Evolutionary conservation across 2,113 vertebrate genomes (phyloP).

Genomic region (Corythaixoides concolor): DNA sequence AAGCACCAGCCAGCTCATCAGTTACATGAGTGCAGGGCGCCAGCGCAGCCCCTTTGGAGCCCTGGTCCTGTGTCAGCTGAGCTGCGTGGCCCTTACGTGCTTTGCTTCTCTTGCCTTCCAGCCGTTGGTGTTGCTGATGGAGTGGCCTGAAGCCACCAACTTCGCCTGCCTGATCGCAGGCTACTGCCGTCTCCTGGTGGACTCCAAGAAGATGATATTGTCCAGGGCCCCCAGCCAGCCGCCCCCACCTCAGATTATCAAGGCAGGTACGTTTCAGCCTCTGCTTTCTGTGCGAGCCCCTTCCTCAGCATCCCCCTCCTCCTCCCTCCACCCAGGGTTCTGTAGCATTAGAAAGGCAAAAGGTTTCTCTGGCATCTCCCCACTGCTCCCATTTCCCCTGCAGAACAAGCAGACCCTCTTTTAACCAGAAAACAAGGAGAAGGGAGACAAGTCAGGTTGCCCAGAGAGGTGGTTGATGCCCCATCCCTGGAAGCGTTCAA

Average conservation of each 20-base stretch:
- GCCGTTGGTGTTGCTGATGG: constrained; percentile 96
- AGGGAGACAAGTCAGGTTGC: no score
- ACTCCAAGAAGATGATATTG: constrained; percentile 93
- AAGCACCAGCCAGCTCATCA: not conserved
- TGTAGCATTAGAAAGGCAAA: not conserved
- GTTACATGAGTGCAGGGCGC: not conserved
- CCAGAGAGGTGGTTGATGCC: no score
- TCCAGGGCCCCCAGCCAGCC: constrained; percentile 85
- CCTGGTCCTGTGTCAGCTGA: not conserved
- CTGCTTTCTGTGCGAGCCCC: constrained; percentile 26
- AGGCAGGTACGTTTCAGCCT: constrained; percentile 93
- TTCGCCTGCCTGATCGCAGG: constrained; percentile 96
- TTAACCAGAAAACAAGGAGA: not conserved
- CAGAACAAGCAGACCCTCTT: not conserved
- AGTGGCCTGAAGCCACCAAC: constrained; percentile 97
- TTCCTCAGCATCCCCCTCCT: not conserved
- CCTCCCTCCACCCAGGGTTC: not conserved
- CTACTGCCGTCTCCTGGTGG: constrained; percentile 96
- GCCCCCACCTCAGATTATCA: constrained; percentile 85
- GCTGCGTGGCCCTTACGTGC: fast-evolving
- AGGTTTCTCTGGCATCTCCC: not conserved
- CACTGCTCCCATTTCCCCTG: not conserved
- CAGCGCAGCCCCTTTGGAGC: not conserved
- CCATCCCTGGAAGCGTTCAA: no score
- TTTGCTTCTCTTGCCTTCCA: constrained; percentile 63